Evolutionary conservation across 2,113 vertebrate species (phyloP).

Genomic region (Carassius auratus): DNA sequence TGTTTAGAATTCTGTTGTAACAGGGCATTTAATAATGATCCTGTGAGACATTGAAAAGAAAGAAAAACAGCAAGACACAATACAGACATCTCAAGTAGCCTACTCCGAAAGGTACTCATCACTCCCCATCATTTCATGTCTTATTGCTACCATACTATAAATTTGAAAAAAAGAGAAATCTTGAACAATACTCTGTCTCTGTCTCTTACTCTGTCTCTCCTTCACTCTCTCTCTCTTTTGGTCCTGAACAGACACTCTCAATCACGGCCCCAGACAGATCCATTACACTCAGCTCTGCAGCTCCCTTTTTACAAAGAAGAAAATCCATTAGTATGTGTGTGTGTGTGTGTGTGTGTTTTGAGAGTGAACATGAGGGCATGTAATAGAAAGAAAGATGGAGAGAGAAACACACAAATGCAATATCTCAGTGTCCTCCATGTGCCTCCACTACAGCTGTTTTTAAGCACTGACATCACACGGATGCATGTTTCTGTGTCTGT

Average conservation of each 20-base stretch:
- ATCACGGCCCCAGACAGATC: conserved; percentile 67
- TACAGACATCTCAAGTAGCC: neutral
- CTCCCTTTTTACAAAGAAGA: conserved; percentile 58
- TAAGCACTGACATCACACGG: neutral
- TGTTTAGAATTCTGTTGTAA: neutral
- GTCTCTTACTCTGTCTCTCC: neutral
- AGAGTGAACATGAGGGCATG: conserved; percentile 33
- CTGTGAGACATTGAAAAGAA: neutral
- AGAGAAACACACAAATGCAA: neutral
- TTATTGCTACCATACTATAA: neutral
- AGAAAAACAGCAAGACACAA: neutral
- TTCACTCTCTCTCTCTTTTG: conserved; percentile 9
- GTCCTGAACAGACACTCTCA: conserved; percentile 59
- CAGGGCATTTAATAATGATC: neutral
- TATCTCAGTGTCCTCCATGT: conserved; percentile 1
- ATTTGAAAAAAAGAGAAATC: neutral
- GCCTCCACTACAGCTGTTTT: conserved; percentile 2
- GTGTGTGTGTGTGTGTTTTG: conserved; percentile 16
- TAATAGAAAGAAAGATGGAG: conserved; percentile 32
- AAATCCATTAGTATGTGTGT: conserved; percentile 64
- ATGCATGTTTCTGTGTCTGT: neutral
- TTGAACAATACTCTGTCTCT: neutral
- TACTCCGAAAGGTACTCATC: neutral
- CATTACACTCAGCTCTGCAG: conserved; percentile 63
- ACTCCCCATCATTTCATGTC: neutral